Evolutionary conservation across 2,797 vertebrate species (phyloP), one percentile per base, ranked within the genome.

Genomic region (Acanthopagrus latus): DNA sequence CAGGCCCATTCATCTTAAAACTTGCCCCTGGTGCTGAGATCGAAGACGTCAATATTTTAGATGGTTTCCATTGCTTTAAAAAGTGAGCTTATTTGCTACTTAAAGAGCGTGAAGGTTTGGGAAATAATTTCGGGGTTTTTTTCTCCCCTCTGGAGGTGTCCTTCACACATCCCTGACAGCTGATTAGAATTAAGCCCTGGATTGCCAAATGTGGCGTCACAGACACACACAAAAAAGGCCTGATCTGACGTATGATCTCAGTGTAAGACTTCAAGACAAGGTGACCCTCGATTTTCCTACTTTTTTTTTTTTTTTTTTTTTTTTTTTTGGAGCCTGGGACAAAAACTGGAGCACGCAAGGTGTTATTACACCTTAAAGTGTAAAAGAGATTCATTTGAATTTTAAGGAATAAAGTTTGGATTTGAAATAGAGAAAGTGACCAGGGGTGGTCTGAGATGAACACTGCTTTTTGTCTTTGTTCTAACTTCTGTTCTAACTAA

Each of bases 91-190:
- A 27, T 60, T 64, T 46, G 1, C 25, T 12, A 25, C 23, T 46
- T 64, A 55, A 56, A 52, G 7, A 0, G 52, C 17, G 17, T 21
- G 18, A 57, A 50, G 44, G 33, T 20, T 62, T 50, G 1, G 13
- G 33, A 6, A 74, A 44, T 8, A 55, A 51, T 25, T 55, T 62
- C 0, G n/a, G n/a, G n/a, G n/a, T 9, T 25, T 10, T 10, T n/a
- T n/a, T n/a, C n/a, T n/a, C n/a, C n/a, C 16, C n/a, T n/a, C 5
- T 4, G n/a, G 50, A 63, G 14, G 5, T 54, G 50, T 82, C 81
- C 76, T 86, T 71, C 67, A 76, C 64, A 75, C 76, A 13, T 69
- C 46, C 20, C 62, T 64, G 55, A 33, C 51, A 21, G 23, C 14
- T 43, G 64, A 78, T 65, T 59, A 54, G 12, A 67, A 52, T 74